Evolutionary conservation across 1,140 invertebrate species (phyloP), one percentile per base, ranked within the genome.

Genomic region (Heliconius melpomene): DNA sequence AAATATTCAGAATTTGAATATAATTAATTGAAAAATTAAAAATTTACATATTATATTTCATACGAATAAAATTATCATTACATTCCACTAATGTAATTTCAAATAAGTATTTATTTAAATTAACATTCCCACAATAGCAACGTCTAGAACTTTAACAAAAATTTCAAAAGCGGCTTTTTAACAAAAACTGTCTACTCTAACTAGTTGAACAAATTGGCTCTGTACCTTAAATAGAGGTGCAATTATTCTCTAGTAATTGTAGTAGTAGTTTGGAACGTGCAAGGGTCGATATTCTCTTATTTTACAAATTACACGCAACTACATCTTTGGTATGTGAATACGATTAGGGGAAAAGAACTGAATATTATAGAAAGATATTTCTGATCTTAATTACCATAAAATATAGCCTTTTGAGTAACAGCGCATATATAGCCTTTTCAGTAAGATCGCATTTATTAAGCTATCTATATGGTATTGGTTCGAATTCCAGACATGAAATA

Each of bases 171-270:
- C 11, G 3, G 60, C 23, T 29, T 66, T 66, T 66, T 66, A 36
- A 71, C 38, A 40, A 36, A 75, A 46, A 75, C 38, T 11, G 23
- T 70, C n/a, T 20, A 11, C 29, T 26, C 46, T 57, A 78, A 72
- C 66, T 73, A 78, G 71, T 57, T 29, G 57, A 78, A 78, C 29
- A 54, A 73, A 78, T 78, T 73, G 71, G 71, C 26, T 73, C 38
- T 78, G 52, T n/a, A 78, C 77, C 72, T 78, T 78, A 78, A 78
- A 73, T 52, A 78, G 71, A 78, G 38, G 52, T 78, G 52, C 77
- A 78, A 78, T 73, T 54, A 73, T 36, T 78, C 72, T 74, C 50
- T 23, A 50, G 73, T 79, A 79, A 79, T 74, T 66, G 75, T 20
- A n/a, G n/a, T n/a, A n/a, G n/a, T n/a, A n/a, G 36, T 72, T 52